Percentiles rank a stretch among this genome's conserved stretches.
Conservation (phyloP, 2,113 vertebrate species). For the Mixornis gularis region DNA sequence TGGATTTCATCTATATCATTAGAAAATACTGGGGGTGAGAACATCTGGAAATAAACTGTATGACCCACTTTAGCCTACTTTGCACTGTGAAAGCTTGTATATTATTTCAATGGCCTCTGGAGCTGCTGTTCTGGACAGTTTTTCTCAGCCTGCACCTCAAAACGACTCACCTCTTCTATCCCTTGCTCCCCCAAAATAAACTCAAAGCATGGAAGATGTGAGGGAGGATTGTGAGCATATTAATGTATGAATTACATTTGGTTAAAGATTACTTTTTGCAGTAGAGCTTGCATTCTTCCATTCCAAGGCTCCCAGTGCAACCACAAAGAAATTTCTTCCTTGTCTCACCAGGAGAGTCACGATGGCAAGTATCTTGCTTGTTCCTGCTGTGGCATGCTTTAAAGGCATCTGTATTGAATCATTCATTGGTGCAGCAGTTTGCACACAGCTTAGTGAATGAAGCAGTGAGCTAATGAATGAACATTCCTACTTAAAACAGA, state of each 20-base stretch:
- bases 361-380: not conserved
- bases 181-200: not conserved
- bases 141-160: not conserved
- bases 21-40: not conserved
- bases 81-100: not conserved
- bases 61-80: constrained; percentile 33
- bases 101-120: constrained; percentile 26
- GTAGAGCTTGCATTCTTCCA: not conserved
- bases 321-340: not conserved
- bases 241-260: not conserved
- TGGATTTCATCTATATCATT: not conserved
- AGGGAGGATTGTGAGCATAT: not conserved
- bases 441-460: constrained; percentile 20
- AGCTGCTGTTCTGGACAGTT: constrained; percentile 7
- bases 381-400: not conserved
- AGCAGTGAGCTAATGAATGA: constrained; percentile 61
- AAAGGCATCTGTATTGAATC: constrained; percentile 28
- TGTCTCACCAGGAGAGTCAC: not conserved
- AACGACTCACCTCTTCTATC: not conserved
- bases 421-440: constrained; percentile 21
- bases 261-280: not conserved
- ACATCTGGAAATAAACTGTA: constrained; percentile 41
- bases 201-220: accelerated
- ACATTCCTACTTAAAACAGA: constrained; percentile 55
- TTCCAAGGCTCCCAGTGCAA: not conserved